Percentiles rank a stretch among this genome's conserved stretches.
Evolutionary conservation across 2,113 vertebrate species (phyloP).

Genomic region (Setophaga kirtlandii): DNA sequence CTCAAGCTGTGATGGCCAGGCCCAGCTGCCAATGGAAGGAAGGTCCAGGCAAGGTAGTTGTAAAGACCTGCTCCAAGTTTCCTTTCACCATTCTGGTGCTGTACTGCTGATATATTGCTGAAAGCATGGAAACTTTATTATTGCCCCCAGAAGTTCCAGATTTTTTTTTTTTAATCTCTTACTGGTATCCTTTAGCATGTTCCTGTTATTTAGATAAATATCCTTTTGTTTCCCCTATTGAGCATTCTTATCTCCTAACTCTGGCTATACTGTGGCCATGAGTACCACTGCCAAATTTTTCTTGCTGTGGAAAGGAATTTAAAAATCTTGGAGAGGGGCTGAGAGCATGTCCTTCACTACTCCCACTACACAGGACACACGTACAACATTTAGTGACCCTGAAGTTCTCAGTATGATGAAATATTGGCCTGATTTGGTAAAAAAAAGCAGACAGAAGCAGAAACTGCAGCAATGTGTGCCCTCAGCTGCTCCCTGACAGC

Average conservation of each 20-base stretch:
- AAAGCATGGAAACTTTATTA: constrained; percentile 32
- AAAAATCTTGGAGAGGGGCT: constrained; percentile 1
- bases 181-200: not conserved
- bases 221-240: constrained; percentile 20
- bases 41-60: not conserved
- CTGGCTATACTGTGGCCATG: not conserved
- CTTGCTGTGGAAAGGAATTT: constrained; percentile 12
- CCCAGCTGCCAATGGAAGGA: not conserved
- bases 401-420: not conserved
- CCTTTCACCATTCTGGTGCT: not conserved
- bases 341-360: not conserved
- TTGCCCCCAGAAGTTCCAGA: constrained; percentile 8
- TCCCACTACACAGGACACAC: not conserved
- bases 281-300: not conserved
- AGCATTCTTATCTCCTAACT: constrained; percentile 29
- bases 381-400: not conserved
- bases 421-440: not conserved
- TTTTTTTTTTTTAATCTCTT: not conserved
- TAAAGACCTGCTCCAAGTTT: constrained; percentile 31
- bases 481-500: not conserved
- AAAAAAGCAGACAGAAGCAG: not conserved
- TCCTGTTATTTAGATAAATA: constrained; percentile 27
- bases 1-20: not conserved
- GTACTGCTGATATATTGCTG: not conserved
- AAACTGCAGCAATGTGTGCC: not conserved